Conservation (phyloP, 1,140 invertebrate genomes). For the Maniola jurtina region DNA sequence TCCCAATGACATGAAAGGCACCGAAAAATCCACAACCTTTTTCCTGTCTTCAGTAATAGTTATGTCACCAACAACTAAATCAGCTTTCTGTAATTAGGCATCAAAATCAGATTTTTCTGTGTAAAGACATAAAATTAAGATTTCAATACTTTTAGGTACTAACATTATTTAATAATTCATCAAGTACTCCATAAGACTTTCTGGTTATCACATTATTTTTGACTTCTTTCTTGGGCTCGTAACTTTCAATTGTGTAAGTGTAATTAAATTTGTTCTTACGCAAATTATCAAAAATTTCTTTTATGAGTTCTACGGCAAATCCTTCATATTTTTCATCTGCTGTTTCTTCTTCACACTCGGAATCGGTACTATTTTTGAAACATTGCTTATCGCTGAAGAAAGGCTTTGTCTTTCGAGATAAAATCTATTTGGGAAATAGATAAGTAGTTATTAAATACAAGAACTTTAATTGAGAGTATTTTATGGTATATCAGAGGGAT, state of each 20-base stretch:
- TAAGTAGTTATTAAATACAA: neutral
- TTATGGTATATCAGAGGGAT: no score
- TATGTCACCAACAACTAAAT: conserved; percentile 93
- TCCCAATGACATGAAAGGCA: conserved; percentile 93
- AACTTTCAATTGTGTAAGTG: conserved; percentile 53
- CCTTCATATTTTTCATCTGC: conserved; percentile 84
- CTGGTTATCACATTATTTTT: conserved; percentile 83
- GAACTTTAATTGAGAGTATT: no score
- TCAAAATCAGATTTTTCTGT: neutral
- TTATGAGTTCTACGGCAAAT: conserved; percentile 88
- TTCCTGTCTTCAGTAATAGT: conserved; percentile 93
- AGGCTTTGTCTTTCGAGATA: conserved; percentile 60
- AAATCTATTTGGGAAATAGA: conserved; percentile 44
- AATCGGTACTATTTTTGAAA: conserved; percentile 37
- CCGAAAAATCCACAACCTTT: conserved; percentile 92
- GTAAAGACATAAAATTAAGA: neutral
- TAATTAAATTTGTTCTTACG: conserved; percentile 72
- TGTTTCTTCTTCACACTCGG: conserved; percentile 48
- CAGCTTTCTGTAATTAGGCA: conserved; percentile 84
- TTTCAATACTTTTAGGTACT: conserved; percentile 19
- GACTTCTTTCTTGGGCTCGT: conserved; percentile 82
- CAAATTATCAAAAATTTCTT: conserved; percentile 83
- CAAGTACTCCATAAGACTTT: conserved; percentile 92
- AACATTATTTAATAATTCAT: conserved; percentile 84
- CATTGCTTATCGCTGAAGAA: conserved; percentile 61